Percentiles rank a stretch among this genome's conserved stretches.
Evolutionary conservation across 2,797 vertebrate species (phyloP).

Genomic region (Ibycter americanus): DNA sequence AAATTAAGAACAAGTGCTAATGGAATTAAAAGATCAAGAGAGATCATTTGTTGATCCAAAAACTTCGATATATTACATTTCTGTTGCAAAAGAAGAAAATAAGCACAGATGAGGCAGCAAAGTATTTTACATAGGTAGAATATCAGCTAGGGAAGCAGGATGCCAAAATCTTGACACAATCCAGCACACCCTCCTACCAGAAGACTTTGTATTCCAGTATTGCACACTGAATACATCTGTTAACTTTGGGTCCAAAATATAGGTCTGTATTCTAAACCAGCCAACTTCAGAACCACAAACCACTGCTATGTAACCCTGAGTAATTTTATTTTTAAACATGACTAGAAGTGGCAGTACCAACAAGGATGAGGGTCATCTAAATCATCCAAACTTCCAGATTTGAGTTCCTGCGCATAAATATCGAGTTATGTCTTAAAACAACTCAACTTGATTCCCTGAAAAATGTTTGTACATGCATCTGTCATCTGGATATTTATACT

Average conservation of each 20-base stretch:
- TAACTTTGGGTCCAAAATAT: neutral
- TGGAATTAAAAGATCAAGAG: neutral
- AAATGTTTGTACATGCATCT: neutral
- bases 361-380: neutral
- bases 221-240: neutral
- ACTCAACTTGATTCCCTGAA: neutral
- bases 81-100: neutral
- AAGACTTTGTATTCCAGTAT: neutral
- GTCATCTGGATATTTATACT: neutral
- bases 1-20: neutral
- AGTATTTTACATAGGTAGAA: neutral
- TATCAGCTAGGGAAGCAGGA: neutral
- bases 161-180: neutral
- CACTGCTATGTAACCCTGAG: neutral
- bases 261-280: neutral
- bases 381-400: neutral
- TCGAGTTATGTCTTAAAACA: neutral
- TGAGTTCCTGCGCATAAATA: neutral
- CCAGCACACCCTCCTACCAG: neutral
- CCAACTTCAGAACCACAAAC: neutral
- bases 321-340: neutral
- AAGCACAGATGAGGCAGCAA: neutral
- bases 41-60: neutral
- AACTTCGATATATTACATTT: neutral
- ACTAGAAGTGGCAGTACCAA: neutral